Conservation (phyloP, 2,888 invertebrate genomes). For the Tipula vernalis region DNA sequence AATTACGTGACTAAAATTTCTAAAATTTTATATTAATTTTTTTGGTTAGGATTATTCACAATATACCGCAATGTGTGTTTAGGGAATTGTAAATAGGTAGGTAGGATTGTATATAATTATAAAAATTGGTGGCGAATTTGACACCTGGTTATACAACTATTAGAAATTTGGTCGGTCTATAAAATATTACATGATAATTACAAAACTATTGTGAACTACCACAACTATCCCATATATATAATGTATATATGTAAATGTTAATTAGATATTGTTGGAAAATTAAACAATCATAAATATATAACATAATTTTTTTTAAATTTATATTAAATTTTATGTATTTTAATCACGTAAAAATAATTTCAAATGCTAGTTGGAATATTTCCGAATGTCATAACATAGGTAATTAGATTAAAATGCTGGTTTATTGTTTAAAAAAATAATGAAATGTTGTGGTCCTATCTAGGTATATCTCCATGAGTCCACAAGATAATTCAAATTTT, state of each 20-base stretch:
- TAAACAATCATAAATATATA: background rate
- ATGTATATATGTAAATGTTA: background rate
- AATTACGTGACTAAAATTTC: background rate
- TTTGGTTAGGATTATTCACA: background rate
- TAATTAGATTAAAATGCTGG: background rate
- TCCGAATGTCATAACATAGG: background rate
- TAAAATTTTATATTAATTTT: background rate
- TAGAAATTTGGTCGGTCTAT: background rate
- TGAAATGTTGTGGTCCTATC: background rate
- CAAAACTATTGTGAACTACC: background rate
- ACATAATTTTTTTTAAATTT: constrained; percentile 4
- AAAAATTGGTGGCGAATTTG: background rate
- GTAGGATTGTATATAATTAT: background rate
- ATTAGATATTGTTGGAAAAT: background rate
- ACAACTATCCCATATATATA: background rate
- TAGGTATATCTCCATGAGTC: background rate
- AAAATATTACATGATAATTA: background rate
- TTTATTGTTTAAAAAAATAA: background rate
- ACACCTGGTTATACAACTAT: background rate
- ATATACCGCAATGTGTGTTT: background rate
- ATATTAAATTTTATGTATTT: background rate
- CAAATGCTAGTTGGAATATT: background rate
- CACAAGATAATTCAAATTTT: background rate
- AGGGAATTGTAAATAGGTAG: background rate
- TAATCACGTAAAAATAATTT: background rate